phyloP scores from a whole-genome alignment of 1,140 invertebrate genomes.

The Zaprionus capensis region DNA sequence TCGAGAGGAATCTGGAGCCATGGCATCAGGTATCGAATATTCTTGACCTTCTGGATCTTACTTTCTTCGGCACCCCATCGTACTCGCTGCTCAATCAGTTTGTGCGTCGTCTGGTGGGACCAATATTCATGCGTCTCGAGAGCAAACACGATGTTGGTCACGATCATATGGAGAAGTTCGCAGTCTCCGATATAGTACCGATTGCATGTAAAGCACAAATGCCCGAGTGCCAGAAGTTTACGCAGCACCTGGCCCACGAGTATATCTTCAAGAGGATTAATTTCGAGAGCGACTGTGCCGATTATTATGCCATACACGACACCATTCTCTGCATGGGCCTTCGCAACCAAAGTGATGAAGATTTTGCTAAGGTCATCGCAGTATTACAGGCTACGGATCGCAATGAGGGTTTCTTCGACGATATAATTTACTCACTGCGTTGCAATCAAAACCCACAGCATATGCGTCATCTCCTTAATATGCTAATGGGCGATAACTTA shows the following conservation, averaged over 20 bases:
- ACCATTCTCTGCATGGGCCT: conserved; percentile 61
- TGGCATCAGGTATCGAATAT: conserved; percentile 85
- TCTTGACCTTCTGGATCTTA: conserved; percentile 44
- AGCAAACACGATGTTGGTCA: neutral
- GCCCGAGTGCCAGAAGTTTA: conserved; percentile 64
- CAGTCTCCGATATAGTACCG: conserved; percentile 33
- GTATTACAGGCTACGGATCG: conserved; percentile 43
- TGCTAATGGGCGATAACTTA: conserved; percentile 63
- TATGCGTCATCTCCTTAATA: conserved; percentile 58
- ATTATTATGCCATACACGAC: conserved; percentile 57
- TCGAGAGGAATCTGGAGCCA: conserved; percentile 85
- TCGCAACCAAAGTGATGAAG: conserved; percentile 52
- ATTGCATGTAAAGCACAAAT: conserved; percentile 69
- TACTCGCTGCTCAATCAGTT: conserved; percentile 83
- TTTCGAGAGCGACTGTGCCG: conserved; percentile 27
- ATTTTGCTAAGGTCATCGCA: conserved; percentile 56
- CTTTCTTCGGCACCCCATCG: conserved; percentile 69
- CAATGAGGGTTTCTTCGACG: conserved; percentile 53
- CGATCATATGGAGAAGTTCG: conserved; percentile 10
- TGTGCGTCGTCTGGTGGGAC: conserved; percentile 58
- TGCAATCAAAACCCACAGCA: conserved; percentile 67
- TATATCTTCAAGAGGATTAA: conserved; percentile 55
- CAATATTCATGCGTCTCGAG: conserved; percentile 63
- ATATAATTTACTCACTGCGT: conserved; percentile 68
- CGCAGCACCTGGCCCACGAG: conserved; percentile 49